Conservation (phyloP, 2,113 vertebrate genomes). For the Gyps fulvus region DNA sequence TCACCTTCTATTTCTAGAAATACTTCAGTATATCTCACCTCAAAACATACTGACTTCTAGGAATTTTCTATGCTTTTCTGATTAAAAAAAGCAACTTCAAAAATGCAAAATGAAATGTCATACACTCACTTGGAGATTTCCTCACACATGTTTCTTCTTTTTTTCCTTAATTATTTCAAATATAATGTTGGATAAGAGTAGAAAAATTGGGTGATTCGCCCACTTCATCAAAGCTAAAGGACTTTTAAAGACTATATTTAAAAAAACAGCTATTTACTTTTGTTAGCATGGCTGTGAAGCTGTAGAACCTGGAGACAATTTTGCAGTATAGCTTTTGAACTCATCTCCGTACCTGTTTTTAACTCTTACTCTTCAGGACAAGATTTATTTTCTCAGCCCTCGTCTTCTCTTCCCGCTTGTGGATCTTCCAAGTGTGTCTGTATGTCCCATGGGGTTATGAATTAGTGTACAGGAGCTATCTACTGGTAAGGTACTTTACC, state of each 20-base stretch:
- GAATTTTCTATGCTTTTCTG: not conserved
- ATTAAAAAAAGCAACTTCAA: not conserved
- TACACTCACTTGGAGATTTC: not conserved
- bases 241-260: not conserved
- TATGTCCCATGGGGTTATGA: not conserved
- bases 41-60: not conserved
- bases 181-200: not conserved
- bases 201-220: not conserved
- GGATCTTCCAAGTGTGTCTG: not conserved
- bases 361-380: rapidly evolving
- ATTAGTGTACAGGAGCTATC: not conserved
- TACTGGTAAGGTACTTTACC: not conserved
- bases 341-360: not conserved
- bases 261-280: not conserved
- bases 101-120: not conserved
- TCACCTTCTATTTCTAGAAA: not conserved
- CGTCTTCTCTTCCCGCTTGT: not conserved
- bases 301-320: not conserved
- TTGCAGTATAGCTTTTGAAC: not conserved
- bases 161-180: not conserved
- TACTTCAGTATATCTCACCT: not conserved
- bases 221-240: not conserved
- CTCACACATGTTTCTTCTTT: rapidly evolving
- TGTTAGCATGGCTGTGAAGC: not conserved
- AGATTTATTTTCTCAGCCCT: not conserved